Conservation (phyloP, 2,113 vertebrate species). For the Clupea harengus region DNA sequence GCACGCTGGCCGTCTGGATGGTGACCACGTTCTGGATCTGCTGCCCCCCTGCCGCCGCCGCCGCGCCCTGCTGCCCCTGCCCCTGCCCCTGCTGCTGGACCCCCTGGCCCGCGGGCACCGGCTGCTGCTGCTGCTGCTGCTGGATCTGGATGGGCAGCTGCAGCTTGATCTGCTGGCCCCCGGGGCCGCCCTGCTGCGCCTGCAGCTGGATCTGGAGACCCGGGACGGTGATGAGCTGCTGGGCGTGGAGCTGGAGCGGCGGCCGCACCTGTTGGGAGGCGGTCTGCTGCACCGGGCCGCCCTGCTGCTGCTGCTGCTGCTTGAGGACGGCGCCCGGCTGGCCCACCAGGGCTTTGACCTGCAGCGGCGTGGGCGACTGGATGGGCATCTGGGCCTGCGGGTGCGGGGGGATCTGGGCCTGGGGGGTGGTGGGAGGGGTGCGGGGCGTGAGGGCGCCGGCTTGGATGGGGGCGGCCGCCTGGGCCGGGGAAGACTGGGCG, state of each 20-base stretch:
- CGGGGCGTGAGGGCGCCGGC: constrained; percentile 59
- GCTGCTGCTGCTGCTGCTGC: constrained; percentile 58
- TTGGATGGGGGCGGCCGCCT: constrained; percentile 69
- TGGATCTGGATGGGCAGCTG: constrained; percentile 87
- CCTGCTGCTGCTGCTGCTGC: constrained; percentile 27
- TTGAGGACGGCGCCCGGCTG: constrained; percentile 62
- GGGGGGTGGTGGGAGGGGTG: constrained; percentile 64
- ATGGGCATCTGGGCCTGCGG: constrained; percentile 78
- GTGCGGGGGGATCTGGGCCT: constrained; percentile 75
- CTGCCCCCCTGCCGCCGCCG: constrained; percentile 62
- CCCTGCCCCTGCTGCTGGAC: constrained; percentile 51
- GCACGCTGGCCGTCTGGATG: constrained; percentile 87
- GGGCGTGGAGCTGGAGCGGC: constrained; percentile 77
- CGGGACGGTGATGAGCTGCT: constrained; percentile 79
- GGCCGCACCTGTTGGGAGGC: constrained; percentile 45
- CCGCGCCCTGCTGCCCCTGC: constrained; percentile 77
- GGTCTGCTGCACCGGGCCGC: constrained; percentile 50
- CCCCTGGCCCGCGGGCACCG: constrained; percentile 61
- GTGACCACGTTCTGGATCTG: constrained; percentile 91
- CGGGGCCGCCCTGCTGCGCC: constrained; percentile 77
- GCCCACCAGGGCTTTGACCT: constrained; percentile 69
- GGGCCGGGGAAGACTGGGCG: constrained; percentile 63
- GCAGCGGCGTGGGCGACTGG: constrained; percentile 67
- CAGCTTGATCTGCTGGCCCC: constrained; percentile 82
- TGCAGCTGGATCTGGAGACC: constrained; percentile 85